A percentile compares a stretch with the other conserved stretches of the same genome.
Evolutionary conservation across 2,888 invertebrate species (phyloP).

Genomic region (Scrobipalpa costella): DNA sequence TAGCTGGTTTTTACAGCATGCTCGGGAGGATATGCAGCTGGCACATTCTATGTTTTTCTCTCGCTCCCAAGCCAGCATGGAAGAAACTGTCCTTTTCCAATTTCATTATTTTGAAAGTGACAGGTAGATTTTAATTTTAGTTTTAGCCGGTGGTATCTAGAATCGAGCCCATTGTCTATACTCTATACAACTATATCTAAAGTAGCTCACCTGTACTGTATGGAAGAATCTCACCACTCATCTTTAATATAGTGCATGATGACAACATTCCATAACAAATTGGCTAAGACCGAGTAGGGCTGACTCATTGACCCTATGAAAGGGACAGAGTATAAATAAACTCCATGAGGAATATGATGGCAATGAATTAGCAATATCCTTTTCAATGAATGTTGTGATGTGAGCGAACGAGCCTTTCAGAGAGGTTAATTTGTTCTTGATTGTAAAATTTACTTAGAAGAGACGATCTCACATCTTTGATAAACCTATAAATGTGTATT

Average conservation of each 20-base stretch:
- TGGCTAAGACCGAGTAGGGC: slow-evolving; percentile 36
- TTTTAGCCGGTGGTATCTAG: too few species aligned
- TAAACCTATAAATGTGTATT: too few species aligned
- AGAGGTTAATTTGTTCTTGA: not conserved
- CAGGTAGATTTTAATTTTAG: too few species aligned
- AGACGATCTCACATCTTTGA: too few species aligned
- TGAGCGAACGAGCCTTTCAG: not conserved
- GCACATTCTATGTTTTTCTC: too few species aligned
- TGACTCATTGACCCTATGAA: slow-evolving; percentile 10
- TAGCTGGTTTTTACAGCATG: too few species aligned
- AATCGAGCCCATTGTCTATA: too few species aligned
- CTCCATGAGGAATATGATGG: not conserved
- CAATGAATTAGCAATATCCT: not conserved
- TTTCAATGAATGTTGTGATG: not conserved
- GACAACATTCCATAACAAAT: slow-evolving; percentile 55
- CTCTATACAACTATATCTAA: not conserved
- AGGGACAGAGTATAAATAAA: not conserved
- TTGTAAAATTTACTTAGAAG: too few species aligned
- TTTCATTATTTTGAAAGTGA: too few species aligned
- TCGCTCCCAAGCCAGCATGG: too few species aligned
- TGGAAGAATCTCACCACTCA: slow-evolving; percentile 43
- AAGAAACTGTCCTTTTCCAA: too few species aligned
- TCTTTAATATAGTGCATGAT: slow-evolving; percentile 45
- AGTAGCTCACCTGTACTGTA: not conserved
- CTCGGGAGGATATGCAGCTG: too few species aligned